Evolutionary conservation across 2,797 vertebrate species (phyloP).

Genomic region (Todus mexicanus): DNA sequence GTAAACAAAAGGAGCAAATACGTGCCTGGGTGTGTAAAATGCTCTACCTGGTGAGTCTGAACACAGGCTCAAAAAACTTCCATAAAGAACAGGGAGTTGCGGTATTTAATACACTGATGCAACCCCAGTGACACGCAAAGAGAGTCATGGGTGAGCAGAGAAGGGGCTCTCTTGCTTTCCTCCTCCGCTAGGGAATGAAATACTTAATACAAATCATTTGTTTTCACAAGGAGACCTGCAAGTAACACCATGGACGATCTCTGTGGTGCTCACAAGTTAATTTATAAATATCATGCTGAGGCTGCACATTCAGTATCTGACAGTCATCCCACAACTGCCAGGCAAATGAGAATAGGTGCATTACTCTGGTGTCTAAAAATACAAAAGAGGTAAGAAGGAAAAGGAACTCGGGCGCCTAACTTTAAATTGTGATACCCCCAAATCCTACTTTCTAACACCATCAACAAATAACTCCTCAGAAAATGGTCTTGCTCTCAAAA

Average conservation of each 20-base stretch:
- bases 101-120: fast-evolving
- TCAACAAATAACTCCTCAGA: background rate
- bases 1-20: background rate
- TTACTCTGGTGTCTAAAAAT: background rate
- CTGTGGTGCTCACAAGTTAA: background rate
- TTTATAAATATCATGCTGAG: background rate
- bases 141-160: background rate
- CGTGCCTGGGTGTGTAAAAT: background rate
- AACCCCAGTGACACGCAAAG: background rate
- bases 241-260: background rate
- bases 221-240: background rate
- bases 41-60: background rate
- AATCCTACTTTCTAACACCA: background rate
- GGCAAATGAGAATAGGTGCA: background rate
- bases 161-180: background rate
- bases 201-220: background rate
- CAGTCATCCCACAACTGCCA: background rate
- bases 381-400: background rate
- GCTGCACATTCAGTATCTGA: background rate
- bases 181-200: background rate
- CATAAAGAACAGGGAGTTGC: background rate
- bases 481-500: background rate
- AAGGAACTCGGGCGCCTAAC: background rate
- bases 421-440: background rate
- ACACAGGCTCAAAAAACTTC: background rate